Percentiles rank a stretch among this genome's conserved stretches.
Conservation (phyloP, 2,888 invertebrate species). For the Griposia aprilina region DNA sequence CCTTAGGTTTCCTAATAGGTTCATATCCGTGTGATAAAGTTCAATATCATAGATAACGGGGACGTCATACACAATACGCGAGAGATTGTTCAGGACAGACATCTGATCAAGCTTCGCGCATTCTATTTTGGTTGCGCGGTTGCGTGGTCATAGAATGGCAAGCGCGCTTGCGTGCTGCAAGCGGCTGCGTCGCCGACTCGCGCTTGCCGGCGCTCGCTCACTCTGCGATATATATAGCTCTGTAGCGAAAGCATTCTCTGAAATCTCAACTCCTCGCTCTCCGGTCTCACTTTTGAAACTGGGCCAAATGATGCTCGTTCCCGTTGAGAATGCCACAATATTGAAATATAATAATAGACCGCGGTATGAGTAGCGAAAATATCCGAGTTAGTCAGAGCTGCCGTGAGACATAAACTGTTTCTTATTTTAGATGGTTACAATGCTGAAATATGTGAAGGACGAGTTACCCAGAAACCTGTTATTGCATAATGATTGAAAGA, state of each 20-base stretch:
- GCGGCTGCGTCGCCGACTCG: constrained; percentile 66
- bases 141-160: constrained; percentile 67
- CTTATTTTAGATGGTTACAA: constrained; percentile 85
- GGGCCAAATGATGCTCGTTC: constrained; percentile 89
- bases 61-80: constrained; percentile 54
- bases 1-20: constrained; percentile 53
- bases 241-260: constrained; percentile 88
- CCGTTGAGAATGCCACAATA: constrained; percentile 89
- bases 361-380: constrained; percentile 86
- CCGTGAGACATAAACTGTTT: constrained; percentile 80
- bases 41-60: constrained; percentile 69
- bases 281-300: constrained; percentile 89
- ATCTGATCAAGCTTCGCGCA: constrained; percentile 72
- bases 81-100: constrained; percentile 60
- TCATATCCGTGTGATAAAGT: constrained; percentile 65
- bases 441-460: constrained; percentile 86
- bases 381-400: constrained; percentile 86
- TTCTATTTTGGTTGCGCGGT: constrained; percentile 80
- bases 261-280: constrained; percentile 88
- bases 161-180: constrained; percentile 64
- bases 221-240: constrained; percentile 85
- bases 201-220: constrained; percentile 68
- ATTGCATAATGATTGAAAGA: constrained; percentile 73
- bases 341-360: constrained; percentile 89
- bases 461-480: constrained; percentile 62